Percentiles rank a stretch among this genome's conserved stretches.
Conservation (phyloP, 1,140 invertebrate genomes). For the Ganaspis sp. region DNA sequence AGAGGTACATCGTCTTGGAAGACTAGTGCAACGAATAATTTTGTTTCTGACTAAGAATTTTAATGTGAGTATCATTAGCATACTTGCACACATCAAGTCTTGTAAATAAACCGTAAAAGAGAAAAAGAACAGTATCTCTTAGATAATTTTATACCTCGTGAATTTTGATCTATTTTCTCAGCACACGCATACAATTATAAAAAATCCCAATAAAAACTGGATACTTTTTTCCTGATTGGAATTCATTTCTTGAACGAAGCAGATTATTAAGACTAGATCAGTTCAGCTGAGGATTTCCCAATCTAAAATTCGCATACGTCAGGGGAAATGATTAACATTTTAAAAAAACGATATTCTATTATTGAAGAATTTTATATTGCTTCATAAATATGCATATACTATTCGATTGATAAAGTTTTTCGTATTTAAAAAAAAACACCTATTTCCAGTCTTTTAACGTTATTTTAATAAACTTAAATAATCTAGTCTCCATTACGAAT, state of each 20-base stretch:
- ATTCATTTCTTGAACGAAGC: not conserved
- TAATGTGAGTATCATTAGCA: slow-evolving; percentile 5
- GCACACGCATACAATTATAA: not conserved
- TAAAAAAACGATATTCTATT: no score
- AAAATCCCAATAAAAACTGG: not conserved
- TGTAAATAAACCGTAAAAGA: not conserved
- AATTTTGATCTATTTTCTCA: not conserved
- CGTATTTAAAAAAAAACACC: no score
- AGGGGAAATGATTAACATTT: no score
- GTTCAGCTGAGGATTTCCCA: not conserved
- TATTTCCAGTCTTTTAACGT: no score
- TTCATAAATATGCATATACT: no score
- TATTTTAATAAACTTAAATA: no score
- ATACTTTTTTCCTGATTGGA: not conserved
- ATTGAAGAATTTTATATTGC: no score
- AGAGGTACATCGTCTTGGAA: not conserved
- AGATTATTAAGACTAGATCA: not conserved
- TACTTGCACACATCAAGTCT: not conserved
- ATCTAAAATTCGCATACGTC: not conserved
- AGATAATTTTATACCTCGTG: not conserved
- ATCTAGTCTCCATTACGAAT: no score
- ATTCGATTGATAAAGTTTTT: no score
- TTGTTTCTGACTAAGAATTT: not conserved
- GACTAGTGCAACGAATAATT: slow-evolving; percentile 4
- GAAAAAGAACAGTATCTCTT: not conserved